Evolutionary conservation across 1,140 invertebrate species (phyloP).

Genomic region (Hormaphis cornu): DNA sequence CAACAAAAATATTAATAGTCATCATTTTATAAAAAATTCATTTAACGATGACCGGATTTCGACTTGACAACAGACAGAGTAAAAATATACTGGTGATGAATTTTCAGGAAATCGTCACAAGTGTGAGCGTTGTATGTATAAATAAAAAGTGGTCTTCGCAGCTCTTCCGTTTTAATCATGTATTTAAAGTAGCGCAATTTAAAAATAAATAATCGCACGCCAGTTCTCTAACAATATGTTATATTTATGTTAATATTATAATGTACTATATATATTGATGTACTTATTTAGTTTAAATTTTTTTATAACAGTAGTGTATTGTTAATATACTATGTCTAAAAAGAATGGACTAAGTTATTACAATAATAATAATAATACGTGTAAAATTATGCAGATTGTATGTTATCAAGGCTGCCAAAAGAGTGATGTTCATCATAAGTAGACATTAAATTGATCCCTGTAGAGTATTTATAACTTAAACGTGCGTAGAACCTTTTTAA

Average conservation of each 20-base stretch:
- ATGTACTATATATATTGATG: too few relatives aligned
- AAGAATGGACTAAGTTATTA: neutral
- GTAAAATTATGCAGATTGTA: neutral
- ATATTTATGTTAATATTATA: neutral
- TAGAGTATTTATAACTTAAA: constrained; percentile 3
- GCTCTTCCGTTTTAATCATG: constrained; percentile 28
- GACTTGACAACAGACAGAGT: constrained; percentile 22
- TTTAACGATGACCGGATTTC: constrained; percentile 24
- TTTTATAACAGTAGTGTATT: too few relatives aligned
- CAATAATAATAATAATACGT: neutral
- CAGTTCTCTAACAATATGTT: neutral
- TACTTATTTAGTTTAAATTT: too few relatives aligned
- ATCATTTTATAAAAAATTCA: neutral
- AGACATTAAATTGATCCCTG: neutral
- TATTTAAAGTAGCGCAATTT: constrained; percentile 3
- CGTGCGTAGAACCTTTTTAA: too few relatives aligned
- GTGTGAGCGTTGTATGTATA: constrained; percentile 24
- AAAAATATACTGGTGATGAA: constrained; percentile 31
- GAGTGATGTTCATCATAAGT: neutral
- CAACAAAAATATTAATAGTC: constrained; percentile 2
- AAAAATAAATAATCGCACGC: constrained; percentile 27
- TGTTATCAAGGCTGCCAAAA: neutral
- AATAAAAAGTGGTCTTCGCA: constrained; percentile 21
- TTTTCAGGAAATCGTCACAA: constrained; percentile 29
- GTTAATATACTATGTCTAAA: neutral